phyloP scores from a whole-genome alignment of 2,113 vertebrate genomes.

The Grammomys surdaster region DNA sequence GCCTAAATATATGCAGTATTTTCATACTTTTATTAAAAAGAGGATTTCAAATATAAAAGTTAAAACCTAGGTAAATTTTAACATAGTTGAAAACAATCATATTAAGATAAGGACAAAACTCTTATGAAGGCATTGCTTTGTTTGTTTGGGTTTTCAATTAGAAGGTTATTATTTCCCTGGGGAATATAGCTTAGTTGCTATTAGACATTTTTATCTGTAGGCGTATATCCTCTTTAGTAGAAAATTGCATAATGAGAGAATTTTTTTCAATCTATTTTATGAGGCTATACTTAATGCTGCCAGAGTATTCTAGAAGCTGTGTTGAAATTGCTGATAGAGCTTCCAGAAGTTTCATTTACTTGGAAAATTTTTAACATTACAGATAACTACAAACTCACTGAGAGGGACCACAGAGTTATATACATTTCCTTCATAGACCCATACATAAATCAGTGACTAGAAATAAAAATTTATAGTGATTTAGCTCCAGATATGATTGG shows the following conservation, averaged over 20 bases:
- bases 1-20: neutral
- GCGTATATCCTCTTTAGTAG: conserved; percentile 51
- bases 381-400: neutral
- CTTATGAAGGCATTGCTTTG: neutral
- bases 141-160: neutral
- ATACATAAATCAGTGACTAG: neutral
- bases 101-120: conserved; percentile 47
- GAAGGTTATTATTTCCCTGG: conserved; percentile 13
- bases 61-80: conserved; percentile 29
- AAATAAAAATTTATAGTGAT: neutral
- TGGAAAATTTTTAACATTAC: neutral
- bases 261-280: conserved; percentile 69
- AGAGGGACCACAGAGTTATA: neutral
- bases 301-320: conserved; percentile 45
- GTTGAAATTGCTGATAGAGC: neutral
- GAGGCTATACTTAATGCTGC: conserved; percentile 28
- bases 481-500: neutral
- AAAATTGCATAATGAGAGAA: conserved; percentile 63
- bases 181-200: conserved; percentile 29
- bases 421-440: neutral
- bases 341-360: conserved; percentile 37
- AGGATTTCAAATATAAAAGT: neutral
- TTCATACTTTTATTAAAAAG: conserved; percentile 7
- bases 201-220: conserved; percentile 58
- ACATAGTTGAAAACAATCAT: neutral